A percentile compares a stretch with the other conserved stretches of the same genome.
phyloP scores from a whole-genome alignment of 2,113 vertebrate species.

The Colius striatus region DNA sequence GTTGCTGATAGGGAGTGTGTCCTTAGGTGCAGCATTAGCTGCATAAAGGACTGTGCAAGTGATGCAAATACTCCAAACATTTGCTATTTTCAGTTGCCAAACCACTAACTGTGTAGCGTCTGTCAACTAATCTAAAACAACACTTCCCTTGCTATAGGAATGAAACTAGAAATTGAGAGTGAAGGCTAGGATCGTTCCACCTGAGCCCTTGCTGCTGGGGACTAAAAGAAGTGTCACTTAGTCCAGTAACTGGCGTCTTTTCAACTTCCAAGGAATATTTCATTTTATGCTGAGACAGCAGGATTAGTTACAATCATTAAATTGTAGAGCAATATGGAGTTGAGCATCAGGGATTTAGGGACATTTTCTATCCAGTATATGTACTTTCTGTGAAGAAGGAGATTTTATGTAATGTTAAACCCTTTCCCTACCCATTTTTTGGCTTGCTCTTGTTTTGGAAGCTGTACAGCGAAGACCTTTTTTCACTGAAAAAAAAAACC shows the following conservation, averaged over 20 bases:
- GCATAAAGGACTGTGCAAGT: neutral
- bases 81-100: neutral
- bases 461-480: neutral
- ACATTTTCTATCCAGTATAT: neutral
- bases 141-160: neutral
- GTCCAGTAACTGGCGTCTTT: neutral
- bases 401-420: neutral
- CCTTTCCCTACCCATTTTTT: neutral
- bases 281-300: neutral
- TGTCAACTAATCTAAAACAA: neutral
- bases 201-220: neutral
- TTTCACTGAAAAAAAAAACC: neutral
- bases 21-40: neutral
- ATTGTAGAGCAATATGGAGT: neutral
- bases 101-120: neutral
- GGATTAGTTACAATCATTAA: neutral
- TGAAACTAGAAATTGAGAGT: neutral
- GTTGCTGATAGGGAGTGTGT: neutral
- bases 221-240: neutral
- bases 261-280: conserved; percentile 36
- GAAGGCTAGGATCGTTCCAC: neutral
- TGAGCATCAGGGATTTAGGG: neutral
- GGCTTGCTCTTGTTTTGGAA: conserved; percentile 21
- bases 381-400: neutral
- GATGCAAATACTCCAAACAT: neutral